A percentile compares a stretch with the other conserved stretches of the same genome.
Evolutionary conservation across 2,797 vertebrate genomes (phyloP).

Genomic region (Eulemur coronatus): DNA sequence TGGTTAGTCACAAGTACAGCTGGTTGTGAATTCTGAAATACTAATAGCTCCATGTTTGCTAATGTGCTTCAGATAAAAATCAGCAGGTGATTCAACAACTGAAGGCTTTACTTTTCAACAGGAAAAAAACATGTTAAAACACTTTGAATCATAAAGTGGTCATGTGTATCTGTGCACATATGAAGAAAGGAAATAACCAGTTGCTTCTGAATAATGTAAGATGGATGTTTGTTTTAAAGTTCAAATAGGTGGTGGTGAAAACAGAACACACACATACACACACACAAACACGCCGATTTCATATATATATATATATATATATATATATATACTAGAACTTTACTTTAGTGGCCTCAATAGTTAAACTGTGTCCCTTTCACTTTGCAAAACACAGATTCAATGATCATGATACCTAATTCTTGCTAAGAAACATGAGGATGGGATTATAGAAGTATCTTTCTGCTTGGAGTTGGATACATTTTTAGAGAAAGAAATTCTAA

Average conservation of each 20-base stretch:
- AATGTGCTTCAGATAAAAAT: slow-evolving; percentile 84
- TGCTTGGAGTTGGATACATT: slow-evolving; percentile 73
- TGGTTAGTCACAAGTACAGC: slow-evolving; percentile 86
- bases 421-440: slow-evolving; percentile 70
- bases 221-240: slow-evolving; percentile 79
- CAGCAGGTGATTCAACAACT: slow-evolving; percentile 78
- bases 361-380: slow-evolving; percentile 77
- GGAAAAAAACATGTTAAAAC: slow-evolving; percentile 67
- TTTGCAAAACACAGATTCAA: slow-evolving; percentile 74
- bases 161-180: slow-evolving; percentile 74
- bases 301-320: not conserved
- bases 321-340: slow-evolving; percentile 73
- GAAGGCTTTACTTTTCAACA: slow-evolving; percentile 75
- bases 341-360: slow-evolving; percentile 78
- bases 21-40: slow-evolving; percentile 85
- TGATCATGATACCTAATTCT: slow-evolving; percentile 52
- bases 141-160: slow-evolving; percentile 78
- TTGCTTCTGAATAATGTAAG: slow-evolving; percentile 77
- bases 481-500: slow-evolving; percentile 78
- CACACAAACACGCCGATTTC: slow-evolving; percentile 44
- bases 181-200: slow-evolving; percentile 77
- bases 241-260: slow-evolving; percentile 77
- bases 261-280: slow-evolving; percentile 73
- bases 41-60: slow-evolving; percentile 81
- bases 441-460: slow-evolving; percentile 75